Percentiles rank a stretch among this genome's conserved stretches.
Conservation (phyloP, 2,888 invertebrate species). For the Eristalis intricaria region DNA sequence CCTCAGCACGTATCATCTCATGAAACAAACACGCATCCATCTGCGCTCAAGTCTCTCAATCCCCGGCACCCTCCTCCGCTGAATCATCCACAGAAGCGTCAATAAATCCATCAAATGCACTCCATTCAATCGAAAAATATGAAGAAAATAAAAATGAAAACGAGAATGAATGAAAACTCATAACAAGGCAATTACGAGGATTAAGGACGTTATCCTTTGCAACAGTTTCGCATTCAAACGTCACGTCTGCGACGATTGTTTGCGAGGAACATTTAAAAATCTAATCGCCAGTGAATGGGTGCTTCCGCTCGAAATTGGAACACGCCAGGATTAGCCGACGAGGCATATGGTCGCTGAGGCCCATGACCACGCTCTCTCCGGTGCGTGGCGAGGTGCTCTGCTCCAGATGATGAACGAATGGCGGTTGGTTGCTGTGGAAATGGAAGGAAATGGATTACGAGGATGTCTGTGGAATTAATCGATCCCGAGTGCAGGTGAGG, state of each 20-base stretch:
- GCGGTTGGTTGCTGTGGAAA: background rate
- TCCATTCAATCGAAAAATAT: background rate
- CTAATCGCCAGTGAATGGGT: conserved; percentile 32
- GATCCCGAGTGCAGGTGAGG: conserved; percentile 28
- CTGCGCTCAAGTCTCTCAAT: background rate
- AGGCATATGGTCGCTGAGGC: conserved; percentile 1
- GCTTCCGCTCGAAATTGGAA: conserved; percentile 47
- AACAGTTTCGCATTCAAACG: conserved; percentile 3
- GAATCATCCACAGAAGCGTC: background rate
- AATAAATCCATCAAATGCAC: conserved; percentile 24
- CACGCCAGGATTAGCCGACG: conserved; percentile 46
- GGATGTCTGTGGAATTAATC: conserved; percentile 13
- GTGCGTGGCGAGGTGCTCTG: background rate
- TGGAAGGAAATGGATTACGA: conserved; percentile 6
- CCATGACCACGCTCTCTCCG: background rate
- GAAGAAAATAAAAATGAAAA: no score
- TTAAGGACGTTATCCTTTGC: conserved; percentile 19
- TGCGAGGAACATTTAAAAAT: conserved; percentile 2
- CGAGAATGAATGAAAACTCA: background rate
- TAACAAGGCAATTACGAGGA: conserved; percentile 29
- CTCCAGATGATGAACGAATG: background rate
- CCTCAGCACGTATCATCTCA: no score
- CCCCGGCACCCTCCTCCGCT: background rate
- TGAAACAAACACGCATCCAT: background rate
- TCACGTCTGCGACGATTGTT: conserved; percentile 8